These are phyloP conservation scores for Phrynocephalus versicolor DNA, from an alignment of 2,113 vertebrate genomes.

Conservation along the genomic window DNA sequence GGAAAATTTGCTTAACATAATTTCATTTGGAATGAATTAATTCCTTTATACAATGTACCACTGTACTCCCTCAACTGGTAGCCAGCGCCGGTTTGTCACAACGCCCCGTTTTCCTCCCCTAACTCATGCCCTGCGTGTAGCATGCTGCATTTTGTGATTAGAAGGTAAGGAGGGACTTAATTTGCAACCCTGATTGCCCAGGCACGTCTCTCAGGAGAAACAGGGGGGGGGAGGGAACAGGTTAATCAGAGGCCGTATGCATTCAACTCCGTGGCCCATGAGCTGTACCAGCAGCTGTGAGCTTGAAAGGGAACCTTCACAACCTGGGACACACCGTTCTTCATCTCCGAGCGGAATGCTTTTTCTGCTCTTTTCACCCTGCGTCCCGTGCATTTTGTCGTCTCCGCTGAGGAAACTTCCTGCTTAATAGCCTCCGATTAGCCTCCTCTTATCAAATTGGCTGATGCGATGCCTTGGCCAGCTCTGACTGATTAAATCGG, in stretches of 20 bases:
- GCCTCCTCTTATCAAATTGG: slow-evolving; percentile 70
- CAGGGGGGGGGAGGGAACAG: not conserved
- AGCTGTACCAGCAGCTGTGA: not conserved
- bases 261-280: not conserved
- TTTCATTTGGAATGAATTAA: too few relatives aligned
- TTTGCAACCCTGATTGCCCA: too few relatives aligned
- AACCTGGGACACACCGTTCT: rapidly evolving
- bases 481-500: slow-evolving; percentile 57
- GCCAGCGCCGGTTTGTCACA: too few relatives aligned
- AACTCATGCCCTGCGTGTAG: too few relatives aligned
- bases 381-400: slow-evolving; percentile 32
- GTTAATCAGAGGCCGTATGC: not conserved
- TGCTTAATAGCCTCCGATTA: slow-evolving; percentile 62
- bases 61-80: too few relatives aligned
- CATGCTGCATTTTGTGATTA: too few relatives aligned
- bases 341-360: too few relatives aligned
- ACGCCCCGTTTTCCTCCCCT: too few relatives aligned
- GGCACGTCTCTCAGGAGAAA: too few relatives aligned
- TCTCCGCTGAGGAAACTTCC: slow-evolving; percentile 61
- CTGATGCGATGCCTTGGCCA: slow-evolving; percentile 64
- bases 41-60: too few relatives aligned
- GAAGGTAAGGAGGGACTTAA: too few relatives aligned
- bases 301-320: not conserved
- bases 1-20: too few relatives aligned
- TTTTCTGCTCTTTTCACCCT: not conserved